Conservation (phyloP, 2,888 invertebrate genomes). For the Girardia tigrina region DNA sequence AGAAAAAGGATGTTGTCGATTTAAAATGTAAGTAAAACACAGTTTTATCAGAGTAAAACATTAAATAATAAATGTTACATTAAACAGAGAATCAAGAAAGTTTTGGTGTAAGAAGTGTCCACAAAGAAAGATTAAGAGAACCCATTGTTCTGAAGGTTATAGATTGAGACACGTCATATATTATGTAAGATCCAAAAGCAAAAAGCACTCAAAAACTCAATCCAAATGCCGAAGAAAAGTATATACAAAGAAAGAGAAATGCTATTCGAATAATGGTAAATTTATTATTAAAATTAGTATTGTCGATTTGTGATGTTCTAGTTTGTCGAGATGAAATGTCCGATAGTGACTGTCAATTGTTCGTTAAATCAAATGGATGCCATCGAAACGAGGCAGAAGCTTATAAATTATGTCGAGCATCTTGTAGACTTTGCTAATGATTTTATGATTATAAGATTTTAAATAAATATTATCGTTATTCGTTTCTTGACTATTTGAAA, state of each 20-base stretch:
- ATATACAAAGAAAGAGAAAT: conserved; percentile 21
- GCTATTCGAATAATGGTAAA: not conserved
- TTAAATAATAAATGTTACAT: not conserved
- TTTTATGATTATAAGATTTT: not conserved
- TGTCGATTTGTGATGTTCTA: not conserved
- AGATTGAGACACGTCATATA: conserved; percentile 26
- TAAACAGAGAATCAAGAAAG: not conserved
- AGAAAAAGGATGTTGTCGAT: conserved; percentile 21
- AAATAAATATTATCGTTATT: not conserved
- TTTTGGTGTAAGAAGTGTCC: conserved; percentile 34
- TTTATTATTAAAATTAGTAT: not conserved
- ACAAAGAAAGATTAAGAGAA: conserved; percentile 21
- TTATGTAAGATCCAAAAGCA: not conserved
- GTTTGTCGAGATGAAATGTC: conserved; percentile 32
- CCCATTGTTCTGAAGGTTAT: conserved; percentile 30
- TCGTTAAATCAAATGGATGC: conserved; percentile 26
- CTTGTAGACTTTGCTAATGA: conserved; percentile 24
- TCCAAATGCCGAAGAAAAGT: conserved; percentile 24
- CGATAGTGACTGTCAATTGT: conserved; percentile 21
- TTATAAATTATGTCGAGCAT: conserved; percentile 15
- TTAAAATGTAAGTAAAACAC: conserved; percentile 2
- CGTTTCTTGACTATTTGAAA: too few relatives aligned
- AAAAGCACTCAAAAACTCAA: not conserved
- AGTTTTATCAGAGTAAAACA: not conserved
- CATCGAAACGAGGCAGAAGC: conserved; percentile 15